Percentiles rank a stretch among this genome's conserved stretches.
These are phyloP conservation scores for Hemibagrus guttatus DNA, from an alignment of 2,797 vertebrate genomes.

Conservation along the genomic window DNA sequence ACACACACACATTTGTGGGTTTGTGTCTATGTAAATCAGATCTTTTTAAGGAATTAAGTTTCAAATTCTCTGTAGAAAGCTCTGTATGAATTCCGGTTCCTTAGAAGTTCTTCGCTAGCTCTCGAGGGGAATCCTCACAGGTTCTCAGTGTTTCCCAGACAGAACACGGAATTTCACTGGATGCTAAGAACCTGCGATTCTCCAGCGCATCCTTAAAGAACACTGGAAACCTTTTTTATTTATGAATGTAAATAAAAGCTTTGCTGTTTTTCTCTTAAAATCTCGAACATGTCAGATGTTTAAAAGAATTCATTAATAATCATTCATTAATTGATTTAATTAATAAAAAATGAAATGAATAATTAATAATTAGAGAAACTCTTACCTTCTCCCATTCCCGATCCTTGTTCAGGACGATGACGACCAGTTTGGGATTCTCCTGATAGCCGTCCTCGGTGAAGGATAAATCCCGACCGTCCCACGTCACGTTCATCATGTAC, in stretches of 20 bases:
- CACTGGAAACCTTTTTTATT: background rate
- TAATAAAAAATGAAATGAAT: background rate
- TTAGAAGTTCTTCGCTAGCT: background rate
- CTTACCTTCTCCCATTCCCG: constrained; percentile 96
- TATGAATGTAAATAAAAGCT: background rate
- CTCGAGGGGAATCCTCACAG: background rate
- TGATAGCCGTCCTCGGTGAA: constrained; percentile 98
- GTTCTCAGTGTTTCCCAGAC: background rate
- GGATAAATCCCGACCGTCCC: constrained; percentile 94
- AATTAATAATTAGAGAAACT: background rate
- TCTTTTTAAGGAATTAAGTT: background rate
- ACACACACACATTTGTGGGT: background rate
- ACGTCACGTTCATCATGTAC: constrained; percentile 98
- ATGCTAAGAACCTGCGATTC: background rate
- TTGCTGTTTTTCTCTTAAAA: background rate
- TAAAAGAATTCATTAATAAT: background rate
- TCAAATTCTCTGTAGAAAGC: background rate
- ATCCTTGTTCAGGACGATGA: constrained; percentile 93
- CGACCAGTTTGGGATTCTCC: constrained; percentile 90
- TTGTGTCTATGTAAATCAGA: background rate
- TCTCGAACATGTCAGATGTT: background rate
- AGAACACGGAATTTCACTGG: background rate
- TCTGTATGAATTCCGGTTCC: background rate
- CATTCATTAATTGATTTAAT: too few relatives aligned
- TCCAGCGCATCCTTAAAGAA: background rate